phyloP scores from a whole-genome alignment of 2,797 vertebrate genomes.

The Pangasius djambal region DNA sequence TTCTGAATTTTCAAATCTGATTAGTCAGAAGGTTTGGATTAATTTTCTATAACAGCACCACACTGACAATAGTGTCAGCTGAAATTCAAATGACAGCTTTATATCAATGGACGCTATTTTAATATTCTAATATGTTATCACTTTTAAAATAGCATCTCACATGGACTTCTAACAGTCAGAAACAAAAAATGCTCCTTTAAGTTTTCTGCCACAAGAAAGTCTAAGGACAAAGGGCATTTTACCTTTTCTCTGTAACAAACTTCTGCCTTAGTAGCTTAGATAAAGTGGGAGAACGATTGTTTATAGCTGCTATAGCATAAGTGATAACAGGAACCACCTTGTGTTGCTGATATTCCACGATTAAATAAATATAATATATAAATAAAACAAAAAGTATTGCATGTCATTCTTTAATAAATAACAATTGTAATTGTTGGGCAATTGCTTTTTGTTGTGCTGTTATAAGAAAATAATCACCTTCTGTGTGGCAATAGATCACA shows the following conservation, averaged over 20 bases:
- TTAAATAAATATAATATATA: no score
- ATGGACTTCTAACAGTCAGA: neutral
- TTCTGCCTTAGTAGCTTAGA: neutral
- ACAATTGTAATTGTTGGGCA: no score
- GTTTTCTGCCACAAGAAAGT: neutral
- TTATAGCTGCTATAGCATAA: neutral
- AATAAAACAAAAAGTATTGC: no score
- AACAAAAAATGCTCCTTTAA: neutral
- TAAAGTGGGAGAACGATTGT: neutral
- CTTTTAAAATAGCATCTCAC: neutral
- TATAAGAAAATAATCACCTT: neutral
- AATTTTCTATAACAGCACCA: neutral
- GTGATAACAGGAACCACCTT: neutral
- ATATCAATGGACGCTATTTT: neutral
- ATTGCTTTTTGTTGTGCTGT: neutral
- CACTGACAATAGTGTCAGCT: neutral
- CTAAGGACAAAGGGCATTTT: neutral
- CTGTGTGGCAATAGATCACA: neutral
- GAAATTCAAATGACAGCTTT: neutral
- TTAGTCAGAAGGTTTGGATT: neutral
- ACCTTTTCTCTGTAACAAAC: neutral
- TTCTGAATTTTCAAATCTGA: neutral
- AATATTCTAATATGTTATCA: neutral
- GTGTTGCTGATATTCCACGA: neutral
- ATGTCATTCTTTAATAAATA: neutral